phyloP scores from a whole-genome alignment of 2,113 vertebrate species.

The Euleptes europaea region DNA sequence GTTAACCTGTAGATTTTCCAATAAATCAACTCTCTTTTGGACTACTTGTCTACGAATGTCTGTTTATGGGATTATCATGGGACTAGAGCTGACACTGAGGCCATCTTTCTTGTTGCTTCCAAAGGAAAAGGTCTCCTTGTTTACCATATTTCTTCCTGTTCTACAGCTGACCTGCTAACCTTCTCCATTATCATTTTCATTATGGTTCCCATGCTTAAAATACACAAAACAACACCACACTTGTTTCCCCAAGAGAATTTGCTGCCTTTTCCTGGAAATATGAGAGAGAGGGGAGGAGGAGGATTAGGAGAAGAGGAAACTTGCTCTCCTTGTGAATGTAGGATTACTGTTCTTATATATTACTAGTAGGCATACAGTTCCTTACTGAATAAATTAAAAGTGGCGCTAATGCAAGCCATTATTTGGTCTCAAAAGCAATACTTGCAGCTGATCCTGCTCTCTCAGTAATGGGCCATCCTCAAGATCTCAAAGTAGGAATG shows the following conservation, averaged over 20 bases:
- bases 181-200: slow-evolving; percentile 40
- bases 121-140: slow-evolving; percentile 31
- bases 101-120: background rate
- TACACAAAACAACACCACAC: slow-evolving; percentile 18
- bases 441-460: slow-evolving; percentile 30
- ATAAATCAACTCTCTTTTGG: no score
- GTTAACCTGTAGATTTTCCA: no score
- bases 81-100: no score
- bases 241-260: slow-evolving; percentile 37
- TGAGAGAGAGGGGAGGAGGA: no score
- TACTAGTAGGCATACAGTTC: slow-evolving; percentile 53
- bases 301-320: slow-evolving; percentile 21
- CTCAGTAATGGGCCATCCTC: slow-evolving; percentile 8
- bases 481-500: slow-evolving; percentile 41
- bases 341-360: slow-evolving; percentile 35
- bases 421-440: slow-evolving; percentile 59
- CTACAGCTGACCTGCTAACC: slow-evolving; percentile 30
- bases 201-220: slow-evolving; percentile 47
- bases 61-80: no score
- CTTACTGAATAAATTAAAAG: slow-evolving; percentile 60
- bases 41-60: no score
- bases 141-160: slow-evolving; percentile 43
- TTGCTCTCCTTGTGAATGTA: slow-evolving; percentile 44
- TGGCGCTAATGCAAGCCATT: slow-evolving; percentile 55
- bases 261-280: slow-evolving; percentile 8